Evolutionary conservation across 2,797 vertebrate species (phyloP).

Genomic region (Nyctalus aviator): DNA sequence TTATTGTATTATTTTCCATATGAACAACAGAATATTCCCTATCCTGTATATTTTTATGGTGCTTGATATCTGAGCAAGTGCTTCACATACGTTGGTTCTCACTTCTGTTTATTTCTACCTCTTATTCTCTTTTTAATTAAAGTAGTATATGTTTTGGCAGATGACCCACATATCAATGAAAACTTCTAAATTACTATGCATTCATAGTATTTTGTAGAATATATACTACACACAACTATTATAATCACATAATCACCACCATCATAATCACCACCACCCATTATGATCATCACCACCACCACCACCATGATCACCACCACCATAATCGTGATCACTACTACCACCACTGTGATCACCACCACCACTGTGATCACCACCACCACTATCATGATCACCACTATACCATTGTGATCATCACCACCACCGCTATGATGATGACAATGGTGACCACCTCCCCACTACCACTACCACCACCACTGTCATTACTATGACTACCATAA

Average conservation of each 20-base stretch:
- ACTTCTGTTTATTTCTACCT: background rate
- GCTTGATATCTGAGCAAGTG: background rate
- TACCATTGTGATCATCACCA: background rate
- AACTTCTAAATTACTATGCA: background rate
- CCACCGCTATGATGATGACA: background rate
- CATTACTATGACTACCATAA: too few relatives aligned
- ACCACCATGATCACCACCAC: background rate
- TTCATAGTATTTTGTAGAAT: background rate
- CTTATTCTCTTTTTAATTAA: conserved; percentile 5
- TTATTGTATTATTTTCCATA: too few relatives aligned
- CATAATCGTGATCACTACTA: background rate
- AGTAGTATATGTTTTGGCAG: background rate
- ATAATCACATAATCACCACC: rapidly evolving
- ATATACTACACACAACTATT: background rate
- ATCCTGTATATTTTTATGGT: background rate
- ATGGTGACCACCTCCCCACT: too few relatives aligned
- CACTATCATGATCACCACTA: too few relatives aligned
- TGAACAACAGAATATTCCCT: background rate
- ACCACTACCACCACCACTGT: too few relatives aligned
- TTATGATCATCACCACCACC: background rate
- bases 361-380: too few relatives aligned
- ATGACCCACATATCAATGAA: background rate
- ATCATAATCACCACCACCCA: background rate
- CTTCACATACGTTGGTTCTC: background rate
- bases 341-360: too few relatives aligned